A percentile compares a stretch with the other conserved stretches of the same genome.
Conservation (phyloP, 1,140 invertebrate species). For the Ericerus pela region DNA sequence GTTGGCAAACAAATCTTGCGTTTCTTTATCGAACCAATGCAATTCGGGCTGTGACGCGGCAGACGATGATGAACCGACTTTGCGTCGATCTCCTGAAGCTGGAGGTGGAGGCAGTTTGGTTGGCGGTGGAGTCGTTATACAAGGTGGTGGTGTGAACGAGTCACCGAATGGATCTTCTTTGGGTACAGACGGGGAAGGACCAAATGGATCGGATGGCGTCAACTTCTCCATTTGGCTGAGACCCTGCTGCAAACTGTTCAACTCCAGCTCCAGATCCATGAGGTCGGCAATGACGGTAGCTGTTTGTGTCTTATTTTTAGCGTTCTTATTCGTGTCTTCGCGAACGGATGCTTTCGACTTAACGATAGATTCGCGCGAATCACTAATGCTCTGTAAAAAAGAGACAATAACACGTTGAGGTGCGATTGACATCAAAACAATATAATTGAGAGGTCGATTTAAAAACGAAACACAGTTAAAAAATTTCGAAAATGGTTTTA, state of each 20-base stretch:
- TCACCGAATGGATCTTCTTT: constrained; percentile 63
- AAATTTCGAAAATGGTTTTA: too few species aligned
- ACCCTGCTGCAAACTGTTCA: constrained; percentile 74
- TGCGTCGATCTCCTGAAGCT: constrained; percentile 20
- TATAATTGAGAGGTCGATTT: too few species aligned
- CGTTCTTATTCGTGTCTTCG: neutral
- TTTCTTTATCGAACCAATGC: constrained; percentile 37
- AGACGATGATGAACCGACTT: constrained; percentile 23
- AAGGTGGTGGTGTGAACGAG: constrained; percentile 47
- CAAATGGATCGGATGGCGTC: constrained; percentile 51
- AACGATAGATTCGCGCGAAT: too few species aligned
- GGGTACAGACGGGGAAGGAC: constrained; percentile 27
- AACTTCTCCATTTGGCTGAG: constrained; percentile 74
- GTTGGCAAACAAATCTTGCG: constrained; percentile 32
- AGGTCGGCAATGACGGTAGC: constrained; percentile 53
- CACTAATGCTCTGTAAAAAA: constrained; percentile 3
- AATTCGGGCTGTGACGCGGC: constrained; percentile 20
- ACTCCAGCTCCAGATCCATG: constrained; percentile 82
- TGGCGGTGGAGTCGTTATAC: constrained; percentile 25
- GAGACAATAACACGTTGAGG: neutral
- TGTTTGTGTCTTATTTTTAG: constrained; percentile 14
- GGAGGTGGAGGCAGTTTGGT: constrained; percentile 31
- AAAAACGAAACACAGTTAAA: too few species aligned
- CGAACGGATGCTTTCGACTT: too few species aligned
- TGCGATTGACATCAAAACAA: too few species aligned